phyloP scores from a whole-genome alignment of 1,140 invertebrate genomes.

The Cardiocondyla obscurior region DNA sequence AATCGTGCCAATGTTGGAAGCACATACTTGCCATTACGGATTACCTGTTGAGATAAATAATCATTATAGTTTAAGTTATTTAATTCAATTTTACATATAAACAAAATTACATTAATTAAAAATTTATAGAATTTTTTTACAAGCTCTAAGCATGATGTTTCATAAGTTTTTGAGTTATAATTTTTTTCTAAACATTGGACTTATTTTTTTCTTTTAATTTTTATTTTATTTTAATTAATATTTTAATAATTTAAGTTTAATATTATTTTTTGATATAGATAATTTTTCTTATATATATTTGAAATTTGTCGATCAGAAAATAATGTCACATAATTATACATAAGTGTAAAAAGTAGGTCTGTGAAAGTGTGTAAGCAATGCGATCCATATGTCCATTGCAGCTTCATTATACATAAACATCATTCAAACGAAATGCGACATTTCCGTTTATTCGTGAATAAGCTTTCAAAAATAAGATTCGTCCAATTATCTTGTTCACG shows the following conservation, averaged over 20 bases:
- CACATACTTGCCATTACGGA: constrained; percentile 96
- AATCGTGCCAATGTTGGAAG: constrained; percentile 97
- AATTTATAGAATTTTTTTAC: background rate
- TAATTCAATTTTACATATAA: background rate
- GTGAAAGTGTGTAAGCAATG: constrained; percentile 70
- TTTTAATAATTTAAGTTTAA: no score
- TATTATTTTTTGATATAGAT: background rate
- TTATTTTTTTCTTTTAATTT: no score
- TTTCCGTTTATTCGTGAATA: background rate
- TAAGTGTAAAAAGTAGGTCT: constrained; percentile 70
- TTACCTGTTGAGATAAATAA: constrained; percentile 87
- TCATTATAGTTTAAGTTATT: background rate
- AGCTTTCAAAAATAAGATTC: background rate
- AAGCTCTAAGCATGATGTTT: background rate
- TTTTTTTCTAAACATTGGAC: no score
- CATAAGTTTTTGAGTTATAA: background rate
- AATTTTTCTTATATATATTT: background rate
- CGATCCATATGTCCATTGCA: background rate
- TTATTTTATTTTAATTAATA: no score
- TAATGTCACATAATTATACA: background rate
- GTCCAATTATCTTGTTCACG: background rate
- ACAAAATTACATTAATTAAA: background rate
- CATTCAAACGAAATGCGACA: constrained; percentile 39
- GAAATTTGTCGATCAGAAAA: background rate
- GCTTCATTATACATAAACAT: background rate